Conservation (phyloP, 1,140 invertebrate genomes). For the Halictus rubicundus region DNA sequence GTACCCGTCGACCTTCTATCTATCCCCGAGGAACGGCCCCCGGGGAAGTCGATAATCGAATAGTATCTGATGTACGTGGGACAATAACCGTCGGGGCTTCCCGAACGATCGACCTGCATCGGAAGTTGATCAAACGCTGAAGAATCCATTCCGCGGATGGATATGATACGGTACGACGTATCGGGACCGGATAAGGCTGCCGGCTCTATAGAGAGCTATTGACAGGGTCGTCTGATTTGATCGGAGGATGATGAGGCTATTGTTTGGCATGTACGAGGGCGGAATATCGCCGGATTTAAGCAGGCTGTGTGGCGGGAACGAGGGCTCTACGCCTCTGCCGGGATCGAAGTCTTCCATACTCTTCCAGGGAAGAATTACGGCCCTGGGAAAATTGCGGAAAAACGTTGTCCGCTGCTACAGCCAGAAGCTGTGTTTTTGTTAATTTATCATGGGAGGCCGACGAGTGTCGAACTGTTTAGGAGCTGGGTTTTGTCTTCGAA, state of each 20-base stretch:
- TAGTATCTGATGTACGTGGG: slow-evolving; percentile 53
- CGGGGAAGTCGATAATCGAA: slow-evolving; percentile 58
- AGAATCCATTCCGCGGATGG: neutral
- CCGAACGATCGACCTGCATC: slow-evolving; percentile 11
- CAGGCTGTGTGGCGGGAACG: too few species aligned
- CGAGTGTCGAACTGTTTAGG: too few species aligned
- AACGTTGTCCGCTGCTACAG: too few species aligned
- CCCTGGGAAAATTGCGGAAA: too few species aligned
- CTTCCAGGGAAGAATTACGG: too few species aligned
- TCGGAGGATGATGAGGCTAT: slow-evolving; percentile 2
- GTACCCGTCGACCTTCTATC: neutral
- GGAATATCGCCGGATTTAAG: neutral
- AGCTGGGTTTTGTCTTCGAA: too few species aligned
- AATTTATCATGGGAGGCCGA: too few species aligned
- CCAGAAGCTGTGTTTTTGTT: too few species aligned
- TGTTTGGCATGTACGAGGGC: neutral
- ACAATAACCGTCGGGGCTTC: slow-evolving; percentile 43
- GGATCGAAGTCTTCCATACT: too few species aligned
- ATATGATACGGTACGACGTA: neutral
- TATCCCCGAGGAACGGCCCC: slow-evolving; percentile 13
- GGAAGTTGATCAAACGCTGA: slow-evolving; percentile 46
- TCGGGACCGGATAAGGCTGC: slow-evolving; percentile 2
- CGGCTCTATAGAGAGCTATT: neutral
- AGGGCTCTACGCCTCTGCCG: too few species aligned
- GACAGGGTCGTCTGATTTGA: slow-evolving; percentile 3